Percentiles rank a stretch among this genome's conserved stretches.
Conservation (phyloP, 1,140 invertebrate species). For the Galleria mellonella region DNA sequence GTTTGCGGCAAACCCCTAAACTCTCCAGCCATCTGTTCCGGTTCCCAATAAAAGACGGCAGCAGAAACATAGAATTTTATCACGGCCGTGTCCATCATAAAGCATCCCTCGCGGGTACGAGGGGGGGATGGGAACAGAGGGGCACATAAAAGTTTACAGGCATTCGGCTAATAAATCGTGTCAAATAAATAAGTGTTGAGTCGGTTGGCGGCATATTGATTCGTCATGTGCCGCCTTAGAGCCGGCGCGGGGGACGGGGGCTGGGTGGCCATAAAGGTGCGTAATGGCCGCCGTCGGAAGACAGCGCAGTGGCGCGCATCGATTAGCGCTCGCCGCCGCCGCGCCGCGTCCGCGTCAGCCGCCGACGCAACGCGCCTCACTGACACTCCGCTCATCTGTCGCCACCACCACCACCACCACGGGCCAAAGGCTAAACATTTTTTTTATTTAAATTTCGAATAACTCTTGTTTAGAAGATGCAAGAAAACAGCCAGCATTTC, state of each 20-base stretch:
- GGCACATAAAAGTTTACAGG: conserved; percentile 69
- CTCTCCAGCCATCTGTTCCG: conserved; percentile 54
- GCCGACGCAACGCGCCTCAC: conserved; percentile 55
- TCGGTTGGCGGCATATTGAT: conserved; percentile 72
- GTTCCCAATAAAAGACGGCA: conserved; percentile 56
- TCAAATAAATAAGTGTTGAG: conserved; percentile 74
- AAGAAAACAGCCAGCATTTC: too few species aligned
- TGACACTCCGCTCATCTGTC: too few species aligned
- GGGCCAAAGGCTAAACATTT: neutral
- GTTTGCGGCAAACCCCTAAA: conserved; percentile 20
- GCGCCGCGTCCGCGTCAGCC: conserved; percentile 33
- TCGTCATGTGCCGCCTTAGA: conserved; percentile 70
- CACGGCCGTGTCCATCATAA: conserved; percentile 60
- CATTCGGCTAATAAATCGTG: conserved; percentile 71
- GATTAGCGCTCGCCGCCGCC: conserved; percentile 53
- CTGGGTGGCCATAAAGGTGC: conserved; percentile 66
- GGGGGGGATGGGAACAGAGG: conserved; percentile 25
- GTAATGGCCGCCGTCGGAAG: conserved; percentile 69
- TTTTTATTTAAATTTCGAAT: neutral
- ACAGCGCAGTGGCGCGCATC: conserved; percentile 71
- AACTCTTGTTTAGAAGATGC: too few species aligned
- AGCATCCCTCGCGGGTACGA: conserved; percentile 29
- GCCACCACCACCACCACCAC: too few species aligned
- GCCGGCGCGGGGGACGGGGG: conserved; percentile 32
- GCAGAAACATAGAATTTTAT: conserved; percentile 62